Percentiles rank a stretch among this genome's conserved stretches.
Evolutionary conservation across 2,888 invertebrate species (phyloP).

Genomic region (Heterodera filipjevi): DNA sequence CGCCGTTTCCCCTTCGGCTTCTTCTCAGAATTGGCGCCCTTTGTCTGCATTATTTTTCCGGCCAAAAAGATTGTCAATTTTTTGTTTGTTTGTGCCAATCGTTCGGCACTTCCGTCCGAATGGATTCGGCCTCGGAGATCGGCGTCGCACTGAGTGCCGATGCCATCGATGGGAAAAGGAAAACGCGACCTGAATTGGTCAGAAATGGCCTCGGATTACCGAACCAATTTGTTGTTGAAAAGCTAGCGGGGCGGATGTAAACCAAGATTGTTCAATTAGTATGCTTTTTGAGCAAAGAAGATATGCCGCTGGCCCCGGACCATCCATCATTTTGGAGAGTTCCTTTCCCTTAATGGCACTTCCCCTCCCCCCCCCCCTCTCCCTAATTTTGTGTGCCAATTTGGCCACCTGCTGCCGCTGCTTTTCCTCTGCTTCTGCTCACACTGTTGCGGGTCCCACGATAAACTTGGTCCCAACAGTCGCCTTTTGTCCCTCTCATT

Average conservation of each 20-base stretch:
- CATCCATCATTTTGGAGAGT: too few relatives aligned
- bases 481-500: slow-evolving; percentile 23
- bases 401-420: not conserved
- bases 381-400: too few relatives aligned
- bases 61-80: not conserved
- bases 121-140: slow-evolving; percentile 43
- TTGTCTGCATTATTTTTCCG: not conserved
- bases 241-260: too few relatives aligned
- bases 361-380: too few relatives aligned
- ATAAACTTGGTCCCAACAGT: slow-evolving; percentile 56
- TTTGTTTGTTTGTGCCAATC: not conserved
- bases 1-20: slow-evolving; percentile 8
- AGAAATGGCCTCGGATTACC: too few relatives aligned
- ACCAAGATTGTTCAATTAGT: too few relatives aligned
- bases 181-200: slow-evolving; percentile 38
- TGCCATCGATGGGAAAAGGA: slow-evolving; percentile 36
- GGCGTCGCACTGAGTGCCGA: not conserved
- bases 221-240: too few relatives aligned
- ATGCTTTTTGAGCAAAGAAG: too few relatives aligned
- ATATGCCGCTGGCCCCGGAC: too few relatives aligned
- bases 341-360: too few relatives aligned
- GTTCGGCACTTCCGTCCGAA: slow-evolving; percentile 40
- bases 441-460: slow-evolving; percentile 54
- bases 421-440: not conserved
- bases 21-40: not conserved